These are phyloP conservation scores for Pachycephala philippinensis DNA, from an alignment of 2,113 vertebrate species.

Conservation along the genomic window DNA sequence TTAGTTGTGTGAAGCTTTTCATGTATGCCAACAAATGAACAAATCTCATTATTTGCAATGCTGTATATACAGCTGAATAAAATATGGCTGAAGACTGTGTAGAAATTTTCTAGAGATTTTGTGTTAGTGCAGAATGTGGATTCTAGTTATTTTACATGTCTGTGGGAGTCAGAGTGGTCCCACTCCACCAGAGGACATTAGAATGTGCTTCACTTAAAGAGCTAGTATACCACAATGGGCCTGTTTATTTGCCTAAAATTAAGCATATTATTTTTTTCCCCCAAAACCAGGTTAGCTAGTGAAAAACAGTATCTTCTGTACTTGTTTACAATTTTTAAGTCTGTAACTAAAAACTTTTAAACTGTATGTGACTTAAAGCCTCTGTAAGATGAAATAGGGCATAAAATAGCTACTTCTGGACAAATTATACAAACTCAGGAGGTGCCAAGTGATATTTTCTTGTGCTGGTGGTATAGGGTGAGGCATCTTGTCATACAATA, in stretches of 20 bases:
- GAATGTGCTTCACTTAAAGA: background rate
- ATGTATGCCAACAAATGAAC: background rate
- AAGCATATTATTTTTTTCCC: background rate
- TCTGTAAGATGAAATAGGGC: background rate
- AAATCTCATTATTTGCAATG: background rate
- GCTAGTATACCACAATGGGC: fast-evolving
- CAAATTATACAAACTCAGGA: background rate
- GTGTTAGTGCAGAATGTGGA: background rate
- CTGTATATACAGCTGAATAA: background rate
- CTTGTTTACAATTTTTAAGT: background rate
- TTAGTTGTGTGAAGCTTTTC: background rate
- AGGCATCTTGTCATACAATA: background rate
- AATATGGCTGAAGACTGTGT: background rate
- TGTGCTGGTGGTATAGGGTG: background rate
- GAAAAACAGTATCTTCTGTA: background rate
- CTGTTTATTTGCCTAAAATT: background rate
- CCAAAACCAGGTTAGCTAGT: background rate
- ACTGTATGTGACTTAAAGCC: background rate
- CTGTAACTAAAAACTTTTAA: background rate
- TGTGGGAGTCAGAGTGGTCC: background rate
- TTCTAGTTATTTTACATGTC: background rate
- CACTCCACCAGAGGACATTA: background rate
- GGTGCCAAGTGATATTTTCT: background rate
- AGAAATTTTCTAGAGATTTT: background rate
- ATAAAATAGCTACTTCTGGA: background rate